Base-by-base conservation (phyloP, 2,113 vertebrate genomes). In the Bujurquina vittata region DNA sequence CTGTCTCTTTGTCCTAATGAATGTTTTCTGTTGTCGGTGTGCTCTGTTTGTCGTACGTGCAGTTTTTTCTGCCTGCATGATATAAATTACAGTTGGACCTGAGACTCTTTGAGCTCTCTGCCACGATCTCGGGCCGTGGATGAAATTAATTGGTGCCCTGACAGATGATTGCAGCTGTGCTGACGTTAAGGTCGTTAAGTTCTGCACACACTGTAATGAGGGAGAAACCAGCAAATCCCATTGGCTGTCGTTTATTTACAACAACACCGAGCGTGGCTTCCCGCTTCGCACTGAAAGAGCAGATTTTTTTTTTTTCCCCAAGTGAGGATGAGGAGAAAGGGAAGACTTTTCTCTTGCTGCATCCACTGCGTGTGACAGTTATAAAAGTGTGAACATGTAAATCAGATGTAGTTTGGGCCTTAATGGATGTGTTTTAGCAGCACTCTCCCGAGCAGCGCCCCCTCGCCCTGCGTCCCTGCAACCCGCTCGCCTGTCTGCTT, bases 231-330 rank as follows among this genome's bases (percentile, higher is more conserved):
- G 83, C 78, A 79, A 80, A 72, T 63, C 69, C 59, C 62, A 93
- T 94, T 94, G 95, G 95, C 93, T 92, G 95, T 93, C 92, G 95
- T 93, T 96, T 97, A 92, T 96, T 96, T 97, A 96, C 95, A 95
- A 93, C 96, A 95, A 94, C 89, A 82, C 91, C 79, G 93, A 90
- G 93, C 94, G 91, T 88, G 92, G 90, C 56, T 90, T 94, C 95
- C 91, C 90, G 94, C 93, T 90, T 87, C 65, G 84, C 91, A 90
- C 93, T 88, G 72, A 90, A 80, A 83, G 75, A 92, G 77, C 84
- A 76, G 87, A 84, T 91, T 31, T 31, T 31, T 4, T 31, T 90
- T 90, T 92, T 91, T 78, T 85, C 85, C 86, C 52, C 49, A 33
- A 52, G 58, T 59, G 73, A 80, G 76, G 77, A 59, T 59, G 59